Base-by-base conservation (phyloP, 2,113 vertebrate genomes). In the Vireo altiloquus region DNA sequence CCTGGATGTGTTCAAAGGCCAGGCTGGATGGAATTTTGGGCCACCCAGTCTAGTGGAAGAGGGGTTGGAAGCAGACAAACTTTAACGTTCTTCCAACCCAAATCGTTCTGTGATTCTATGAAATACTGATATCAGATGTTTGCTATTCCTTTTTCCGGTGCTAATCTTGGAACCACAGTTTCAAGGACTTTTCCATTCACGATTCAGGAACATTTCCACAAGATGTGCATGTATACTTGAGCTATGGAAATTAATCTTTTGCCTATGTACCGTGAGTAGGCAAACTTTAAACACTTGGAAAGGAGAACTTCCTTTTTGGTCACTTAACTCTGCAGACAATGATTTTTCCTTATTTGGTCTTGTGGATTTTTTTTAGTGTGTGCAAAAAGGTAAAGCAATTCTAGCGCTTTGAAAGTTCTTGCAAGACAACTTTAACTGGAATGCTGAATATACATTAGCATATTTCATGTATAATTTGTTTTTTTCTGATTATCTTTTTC, bases 311-410 rank as follows among this genome's bases (percentile, higher is more conserved):
- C 15, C 25, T 65, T 11, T 49, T 78, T 44, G 49, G 7, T 78
- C 11, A 28, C 21, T 30, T 61, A 64, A 27, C 20, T 39, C n/a
- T 0, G 5, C 19, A 61, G 14, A 37, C 13, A 74, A 75, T 39
- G 2, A 13, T 66, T 82, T 63, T 87, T 93, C 69, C 27, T 57
- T 13, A 37, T 83, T 46, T 78, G 3, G 3, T 40, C 7, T 50
- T 39, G 10, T 0, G 3, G 20, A 22, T 57, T 82, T 84, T 14
- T 21, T 81, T 52, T 52, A 33, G 3, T 0, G 0, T 24, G 10
- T 49, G 7, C 27, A 63, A 28, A 12, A 71, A 59, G 7, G 13
- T 70, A 60, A 65, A 61, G 10, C 2, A 70, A 17, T 39, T 60
- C 35, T 50, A 70, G 9, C 10, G 28, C 13, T 31, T 53, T 5